Evolutionary conservation across 2,797 vertebrate species (phyloP).

Genomic region (Clamator glandarius): DNA sequence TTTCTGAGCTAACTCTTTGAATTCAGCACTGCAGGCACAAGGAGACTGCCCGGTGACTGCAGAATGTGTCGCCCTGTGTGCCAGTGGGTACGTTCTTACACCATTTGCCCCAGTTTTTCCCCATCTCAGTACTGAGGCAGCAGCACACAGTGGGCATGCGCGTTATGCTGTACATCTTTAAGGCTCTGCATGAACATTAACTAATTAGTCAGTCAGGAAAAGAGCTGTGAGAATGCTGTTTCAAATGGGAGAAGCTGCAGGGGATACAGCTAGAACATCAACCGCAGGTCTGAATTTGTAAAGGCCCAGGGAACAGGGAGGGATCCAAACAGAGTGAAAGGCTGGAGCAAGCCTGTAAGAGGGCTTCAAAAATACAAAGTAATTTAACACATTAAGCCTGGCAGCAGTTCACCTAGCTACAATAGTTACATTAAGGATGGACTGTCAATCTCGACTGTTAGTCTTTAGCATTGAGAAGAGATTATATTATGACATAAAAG

Average conservation of each 20-base stretch:
- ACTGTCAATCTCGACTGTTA: not conserved
- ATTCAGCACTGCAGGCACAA: accelerated
- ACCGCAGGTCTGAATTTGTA: not conserved
- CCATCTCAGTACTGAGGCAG: not conserved
- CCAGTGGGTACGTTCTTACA: not conserved
- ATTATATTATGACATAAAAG: not conserved
- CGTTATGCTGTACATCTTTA: not conserved
- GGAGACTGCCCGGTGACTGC: not conserved
- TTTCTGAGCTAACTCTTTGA: not conserved
- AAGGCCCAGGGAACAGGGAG: not conserved
- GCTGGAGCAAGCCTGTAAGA: not conserved
- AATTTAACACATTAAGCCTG: not conserved
- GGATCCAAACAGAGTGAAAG: not conserved
- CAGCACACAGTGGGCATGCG: accelerated
- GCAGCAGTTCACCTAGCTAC: not conserved
- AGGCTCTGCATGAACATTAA: not conserved
- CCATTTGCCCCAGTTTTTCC: not conserved
- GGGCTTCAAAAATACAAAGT: not conserved
- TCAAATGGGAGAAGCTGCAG: constrained; percentile 16
- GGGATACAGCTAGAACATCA: not conserved
- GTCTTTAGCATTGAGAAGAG: not conserved
- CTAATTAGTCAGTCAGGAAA: not conserved
- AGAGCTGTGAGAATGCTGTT: not conserved
- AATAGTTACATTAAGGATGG: not conserved
- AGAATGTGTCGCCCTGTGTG: not conserved